Conservation (phyloP, 35 echinoderm and acorn worm species). For the Anneissia japonica region DNA sequence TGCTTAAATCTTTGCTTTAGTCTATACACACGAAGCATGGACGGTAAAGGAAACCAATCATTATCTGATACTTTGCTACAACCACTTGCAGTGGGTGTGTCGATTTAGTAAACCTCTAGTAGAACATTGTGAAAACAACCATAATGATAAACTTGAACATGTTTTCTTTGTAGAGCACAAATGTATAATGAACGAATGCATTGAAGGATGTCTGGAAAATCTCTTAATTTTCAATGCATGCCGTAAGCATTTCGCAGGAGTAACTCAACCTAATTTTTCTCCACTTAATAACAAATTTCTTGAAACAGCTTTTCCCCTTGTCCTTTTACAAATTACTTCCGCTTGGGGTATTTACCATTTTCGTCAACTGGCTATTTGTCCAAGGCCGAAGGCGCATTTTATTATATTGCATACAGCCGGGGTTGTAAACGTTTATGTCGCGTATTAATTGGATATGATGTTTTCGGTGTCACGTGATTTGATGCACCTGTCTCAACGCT, state of each 20-base stretch:
- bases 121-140: no score
- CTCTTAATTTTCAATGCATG: no score
- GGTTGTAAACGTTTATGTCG: background rate
- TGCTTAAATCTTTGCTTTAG: no score
- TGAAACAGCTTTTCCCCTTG: background rate
- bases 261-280: background rate
- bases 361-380: background rate
- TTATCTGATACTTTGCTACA: no score
- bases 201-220: no score
- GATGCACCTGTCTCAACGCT: background rate
- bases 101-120: no score
- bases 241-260: background rate
- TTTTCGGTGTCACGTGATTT: background rate
- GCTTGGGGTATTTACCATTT: background rate
- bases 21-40: no score
- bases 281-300: background rate
- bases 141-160: no score
- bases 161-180: no score
- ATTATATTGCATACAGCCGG: background rate
- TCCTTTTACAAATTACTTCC: background rate
- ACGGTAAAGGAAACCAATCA: no score
- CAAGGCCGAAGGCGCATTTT: background rate
- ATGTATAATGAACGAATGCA: no score
- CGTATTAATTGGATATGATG: background rate
- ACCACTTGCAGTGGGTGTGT: no score